Base-by-base conservation (phyloP, 2,113 vertebrate genomes). In the Solenodon paradoxus region DNA sequence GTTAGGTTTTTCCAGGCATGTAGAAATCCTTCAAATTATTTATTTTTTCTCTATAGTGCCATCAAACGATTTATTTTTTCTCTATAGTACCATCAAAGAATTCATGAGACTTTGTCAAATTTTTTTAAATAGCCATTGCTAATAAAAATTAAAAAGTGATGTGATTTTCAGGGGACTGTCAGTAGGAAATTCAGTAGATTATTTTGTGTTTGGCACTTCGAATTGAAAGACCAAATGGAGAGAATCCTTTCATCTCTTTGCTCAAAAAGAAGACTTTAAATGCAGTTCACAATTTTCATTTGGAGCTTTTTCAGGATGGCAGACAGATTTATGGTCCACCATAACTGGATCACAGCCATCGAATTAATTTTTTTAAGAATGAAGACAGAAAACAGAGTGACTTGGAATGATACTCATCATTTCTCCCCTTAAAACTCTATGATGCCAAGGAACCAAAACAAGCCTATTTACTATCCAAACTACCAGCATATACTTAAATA, bases 371-470 rank as follows among this genome's bases (percentile, higher is more conserved):
- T 93, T 80, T 64, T 5, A 42, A 68, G 42, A 88, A 5, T 82
- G 69, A 95, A 88, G 75, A 89, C 22, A 81, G n/a, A 63, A 85
- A 86, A 91, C 2, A 91, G 2, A 66, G 74, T 45, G 4, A 3
- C 64, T 92, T 94, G 12, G 83, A 96, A 90, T 89, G 53, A 66
- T 42, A 91, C 57, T 91, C 63, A 59, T 69, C 78, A 77, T 81
- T 94, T 95, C 83, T 85, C 63, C 88, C 71, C n/a, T 71, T 86
- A 88, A 71, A 45, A 93, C 24, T 64, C 51, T 22, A 32, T 7
- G 42, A 61, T 15, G 57, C 40, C 86, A 96, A 83, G 74, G 63
- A 89, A 96, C 92, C 42, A 20, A 15, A 42, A 51, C 45, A 61
- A 57, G 66, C 78, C 87, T 91, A 61, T 66, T 88, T 94, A 82